These are phyloP conservation scores for Octodon degus DNA, from an alignment of 2,113 vertebrate species.

Conservation along the genomic window DNA sequence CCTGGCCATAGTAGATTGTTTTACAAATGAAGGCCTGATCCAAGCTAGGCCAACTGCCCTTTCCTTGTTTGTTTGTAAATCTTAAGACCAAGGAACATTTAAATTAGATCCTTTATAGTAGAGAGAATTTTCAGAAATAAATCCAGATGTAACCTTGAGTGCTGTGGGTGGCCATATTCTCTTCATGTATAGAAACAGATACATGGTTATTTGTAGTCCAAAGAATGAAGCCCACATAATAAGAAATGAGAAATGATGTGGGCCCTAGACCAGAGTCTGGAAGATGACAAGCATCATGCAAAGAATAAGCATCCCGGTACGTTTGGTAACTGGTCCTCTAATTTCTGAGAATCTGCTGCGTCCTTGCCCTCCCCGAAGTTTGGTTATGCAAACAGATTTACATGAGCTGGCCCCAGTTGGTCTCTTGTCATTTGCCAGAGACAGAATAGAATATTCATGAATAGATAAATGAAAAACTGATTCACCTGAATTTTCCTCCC, in stretches of 20 bases:
- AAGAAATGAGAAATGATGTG: background rate
- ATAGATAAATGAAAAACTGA: background rate
- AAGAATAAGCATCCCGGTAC: background rate
- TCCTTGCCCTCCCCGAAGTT: background rate
- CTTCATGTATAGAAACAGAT: background rate
- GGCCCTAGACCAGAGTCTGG: background rate
- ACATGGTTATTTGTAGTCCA: background rate
- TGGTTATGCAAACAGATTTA: background rate
- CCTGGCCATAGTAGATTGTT: background rate
- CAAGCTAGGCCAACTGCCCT: background rate
- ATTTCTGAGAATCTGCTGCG: background rate
- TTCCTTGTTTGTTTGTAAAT: background rate
- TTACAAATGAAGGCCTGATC: background rate
- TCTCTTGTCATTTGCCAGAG: background rate
- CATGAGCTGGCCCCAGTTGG: background rate
- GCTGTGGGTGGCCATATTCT: background rate
- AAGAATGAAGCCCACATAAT: background rate
- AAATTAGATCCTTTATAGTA: background rate
- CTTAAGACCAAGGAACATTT: background rate
- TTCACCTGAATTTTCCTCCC: background rate
- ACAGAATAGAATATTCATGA: background rate
- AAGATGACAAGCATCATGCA: background rate
- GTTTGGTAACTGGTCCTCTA: background rate
- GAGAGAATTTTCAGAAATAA: slow-evolving; percentile 1
- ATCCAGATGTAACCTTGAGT: background rate